phyloP scores from a whole-genome alignment of 2,113 vertebrate genomes.

The Pampusana beccarii region DNA sequence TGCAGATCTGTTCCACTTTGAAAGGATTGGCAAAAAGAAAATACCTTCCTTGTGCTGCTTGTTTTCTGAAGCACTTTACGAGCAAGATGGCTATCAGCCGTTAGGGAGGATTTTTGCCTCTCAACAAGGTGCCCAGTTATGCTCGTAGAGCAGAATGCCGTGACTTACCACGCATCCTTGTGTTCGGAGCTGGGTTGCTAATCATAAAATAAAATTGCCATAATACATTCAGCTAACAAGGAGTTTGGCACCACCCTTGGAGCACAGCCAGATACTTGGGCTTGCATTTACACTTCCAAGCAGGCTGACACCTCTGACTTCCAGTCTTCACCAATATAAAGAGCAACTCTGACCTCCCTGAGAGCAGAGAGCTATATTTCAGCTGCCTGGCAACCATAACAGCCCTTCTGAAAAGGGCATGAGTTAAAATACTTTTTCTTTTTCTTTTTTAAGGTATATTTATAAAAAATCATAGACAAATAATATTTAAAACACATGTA shows the following conservation, averaged over 20 bases:
- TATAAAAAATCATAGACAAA: not conserved
- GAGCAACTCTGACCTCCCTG: not conserved
- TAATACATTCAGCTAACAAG: not conserved
- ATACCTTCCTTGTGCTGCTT: conserved; percentile 36
- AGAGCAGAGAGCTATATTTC: not conserved
- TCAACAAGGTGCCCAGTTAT: not conserved
- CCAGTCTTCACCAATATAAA: conserved; percentile 2
- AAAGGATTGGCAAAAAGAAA: conserved; percentile 22
- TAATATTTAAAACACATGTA: not conserved
- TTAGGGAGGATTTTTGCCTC: not conserved
- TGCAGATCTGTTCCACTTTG: conserved; percentile 11
- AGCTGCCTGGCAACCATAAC: conserved; percentile 8
- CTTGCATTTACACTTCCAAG: conserved; percentile 25
- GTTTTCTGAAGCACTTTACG: not conserved
- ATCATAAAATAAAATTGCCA: not conserved
- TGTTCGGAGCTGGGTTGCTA: not conserved
- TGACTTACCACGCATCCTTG: rapidly evolving
- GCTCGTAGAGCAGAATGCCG: not conserved
- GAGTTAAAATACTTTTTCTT: not conserved
- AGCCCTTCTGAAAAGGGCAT: not conserved
- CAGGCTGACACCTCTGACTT: conserved; percentile 16
- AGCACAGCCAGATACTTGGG: not conserved
- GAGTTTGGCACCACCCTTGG: not conserved
- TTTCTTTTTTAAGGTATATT: not conserved
- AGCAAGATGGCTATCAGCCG: not conserved